Percentiles rank a stretch among this genome's conserved stretches.
Conservation (phyloP, 2,797 vertebrate species). For the Hozukius guyotensis region DNA sequence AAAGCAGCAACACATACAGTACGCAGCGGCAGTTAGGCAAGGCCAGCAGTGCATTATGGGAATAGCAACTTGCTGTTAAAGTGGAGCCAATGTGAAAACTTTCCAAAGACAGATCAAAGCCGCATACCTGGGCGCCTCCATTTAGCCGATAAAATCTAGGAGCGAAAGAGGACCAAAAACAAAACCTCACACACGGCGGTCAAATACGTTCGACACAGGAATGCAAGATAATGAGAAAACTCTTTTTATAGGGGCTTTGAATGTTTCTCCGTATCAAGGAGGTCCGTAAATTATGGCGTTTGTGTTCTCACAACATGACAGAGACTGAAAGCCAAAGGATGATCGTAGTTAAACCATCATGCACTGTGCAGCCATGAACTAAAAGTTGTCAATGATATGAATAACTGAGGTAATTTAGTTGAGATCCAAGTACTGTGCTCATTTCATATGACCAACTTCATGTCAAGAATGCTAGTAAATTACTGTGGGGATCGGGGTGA, state of each 20-base stretch:
- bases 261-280: constrained; percentile 16
- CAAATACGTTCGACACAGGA: constrained; percentile 50
- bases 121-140: constrained; percentile 73
- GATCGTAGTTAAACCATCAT: neutral
- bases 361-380: neutral
- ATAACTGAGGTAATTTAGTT: neutral
- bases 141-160: constrained; percentile 72
- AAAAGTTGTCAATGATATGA: neutral
- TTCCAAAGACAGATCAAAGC: constrained; percentile 75
- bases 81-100: constrained; percentile 71
- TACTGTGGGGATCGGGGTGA: neutral
- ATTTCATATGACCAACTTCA: neutral
- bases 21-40: neutral
- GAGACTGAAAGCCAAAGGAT: neutral
- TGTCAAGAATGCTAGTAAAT: neutral
- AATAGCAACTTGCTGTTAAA: constrained; percentile 69
- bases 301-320: neutral
- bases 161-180: constrained; percentile 47
- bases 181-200: constrained; percentile 59
- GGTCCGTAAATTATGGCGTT: neutral
- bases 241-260: constrained; percentile 35
- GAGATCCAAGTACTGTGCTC: neutral
- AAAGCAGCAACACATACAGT: neutral
- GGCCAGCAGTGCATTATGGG: constrained; percentile 58
- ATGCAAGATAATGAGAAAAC: constrained; percentile 51